These are phyloP conservation scores for Rotaria sp. DNA, from an alignment of 2,888 invertebrate genomes.

Conservation along the genomic window DNA sequence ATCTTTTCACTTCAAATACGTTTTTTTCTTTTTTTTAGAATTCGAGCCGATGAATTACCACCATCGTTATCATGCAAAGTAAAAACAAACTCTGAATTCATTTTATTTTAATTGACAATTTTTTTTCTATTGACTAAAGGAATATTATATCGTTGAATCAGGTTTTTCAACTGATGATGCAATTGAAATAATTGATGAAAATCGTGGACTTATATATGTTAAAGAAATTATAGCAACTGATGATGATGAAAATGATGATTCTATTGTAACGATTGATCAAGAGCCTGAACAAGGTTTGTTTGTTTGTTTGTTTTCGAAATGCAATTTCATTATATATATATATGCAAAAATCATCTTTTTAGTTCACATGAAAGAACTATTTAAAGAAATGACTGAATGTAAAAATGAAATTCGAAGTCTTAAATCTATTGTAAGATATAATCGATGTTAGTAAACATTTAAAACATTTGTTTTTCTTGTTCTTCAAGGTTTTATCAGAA, in stretches of 20 bases:
- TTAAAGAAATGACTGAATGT: conserved; percentile 5
- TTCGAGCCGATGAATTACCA: neutral
- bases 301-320: neutral
- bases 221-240: neutral
- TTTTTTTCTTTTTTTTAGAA: neutral
- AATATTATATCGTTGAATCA: conserved; percentile 10
- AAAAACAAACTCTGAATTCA: neutral
- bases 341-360: neutral
- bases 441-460: neutral
- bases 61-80: conserved; percentile 4
- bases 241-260: neutral
- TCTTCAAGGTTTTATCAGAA: neutral
- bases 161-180: neutral
- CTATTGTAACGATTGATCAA: neutral
- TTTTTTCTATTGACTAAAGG: neutral
- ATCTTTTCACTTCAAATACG: neutral
- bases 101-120: neutral
- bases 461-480: neutral
- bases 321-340: neutral
- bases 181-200: neutral
- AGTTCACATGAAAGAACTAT: conserved; percentile 11
- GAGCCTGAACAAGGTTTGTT: neutral
- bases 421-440: neutral
- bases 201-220: neutral
- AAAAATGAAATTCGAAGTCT: neutral